Conservation (phyloP, 2,113 vertebrate genomes). For the Rissa tridactyla region DNA sequence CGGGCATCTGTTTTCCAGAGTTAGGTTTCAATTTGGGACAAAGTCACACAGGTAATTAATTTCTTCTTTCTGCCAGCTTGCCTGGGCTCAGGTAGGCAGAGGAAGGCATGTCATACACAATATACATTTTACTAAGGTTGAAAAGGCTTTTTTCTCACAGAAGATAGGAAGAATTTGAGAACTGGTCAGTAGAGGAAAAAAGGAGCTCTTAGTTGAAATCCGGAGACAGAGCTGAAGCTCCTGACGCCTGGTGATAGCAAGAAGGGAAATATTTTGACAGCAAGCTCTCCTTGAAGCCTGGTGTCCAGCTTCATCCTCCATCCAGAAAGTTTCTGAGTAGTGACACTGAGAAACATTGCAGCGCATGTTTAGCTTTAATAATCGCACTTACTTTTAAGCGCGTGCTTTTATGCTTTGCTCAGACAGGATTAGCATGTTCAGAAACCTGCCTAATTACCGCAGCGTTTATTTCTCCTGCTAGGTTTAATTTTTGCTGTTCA, state of each 20-base stretch:
- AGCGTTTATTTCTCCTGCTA: not conserved
- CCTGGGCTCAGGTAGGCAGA: not conserved
- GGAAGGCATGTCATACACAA: not conserved
- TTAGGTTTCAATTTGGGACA: not conserved
- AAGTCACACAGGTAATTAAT: constrained; percentile 39
- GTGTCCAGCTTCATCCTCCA: not conserved
- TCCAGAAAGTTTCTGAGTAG: not conserved
- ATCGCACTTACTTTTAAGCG: not conserved
- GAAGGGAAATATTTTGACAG: not conserved
- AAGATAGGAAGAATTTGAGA: not conserved
- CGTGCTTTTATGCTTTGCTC: not conserved
- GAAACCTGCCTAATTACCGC: not conserved
- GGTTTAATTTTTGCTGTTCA: not conserved
- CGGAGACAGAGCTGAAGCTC: not conserved
- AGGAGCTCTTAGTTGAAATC: not conserved
- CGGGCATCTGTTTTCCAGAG: constrained; percentile 6
- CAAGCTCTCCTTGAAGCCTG: not conserved
- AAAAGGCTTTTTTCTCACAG: not conserved
- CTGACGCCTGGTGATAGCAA: not conserved
- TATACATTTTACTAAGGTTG: not conserved
- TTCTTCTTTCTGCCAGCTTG: not conserved
- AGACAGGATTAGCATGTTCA: not conserved
- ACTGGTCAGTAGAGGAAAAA: not conserved
- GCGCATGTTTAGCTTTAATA: not conserved
- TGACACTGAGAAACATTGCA: not conserved